These are phyloP conservation scores for Porites lutea DNA, from an alignment of 64 coral and sea anemone genomes.

Conservation along the genomic window DNA sequence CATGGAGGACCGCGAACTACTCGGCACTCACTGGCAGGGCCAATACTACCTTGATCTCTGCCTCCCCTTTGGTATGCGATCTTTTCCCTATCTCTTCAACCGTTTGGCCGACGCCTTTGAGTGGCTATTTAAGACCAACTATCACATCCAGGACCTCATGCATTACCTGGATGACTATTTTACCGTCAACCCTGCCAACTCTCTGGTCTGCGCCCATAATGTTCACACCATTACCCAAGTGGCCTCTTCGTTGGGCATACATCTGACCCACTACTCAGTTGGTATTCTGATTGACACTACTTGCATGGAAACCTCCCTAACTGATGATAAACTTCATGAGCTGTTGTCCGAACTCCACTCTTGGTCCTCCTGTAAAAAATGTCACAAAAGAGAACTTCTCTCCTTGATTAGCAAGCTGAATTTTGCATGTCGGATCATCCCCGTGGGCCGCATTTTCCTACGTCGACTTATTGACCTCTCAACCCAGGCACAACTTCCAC, in stretches of 20 bases:
- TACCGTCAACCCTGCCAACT: background rate
- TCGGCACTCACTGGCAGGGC: too few species aligned
- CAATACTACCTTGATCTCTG: background rate
- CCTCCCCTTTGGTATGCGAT: background rate
- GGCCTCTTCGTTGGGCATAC: background rate
- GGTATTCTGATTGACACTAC: slow-evolving; percentile 8
- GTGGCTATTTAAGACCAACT: background rate
- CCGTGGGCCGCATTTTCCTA: slow-evolving; percentile 11
- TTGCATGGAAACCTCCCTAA: slow-evolving; percentile 7
- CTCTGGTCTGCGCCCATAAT: background rate
- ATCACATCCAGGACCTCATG: background rate
- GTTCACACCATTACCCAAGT: background rate
- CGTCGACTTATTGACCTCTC: slow-evolving; percentile 25
- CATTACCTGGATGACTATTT: background rate
- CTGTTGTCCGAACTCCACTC: background rate
- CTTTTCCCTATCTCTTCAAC: background rate
- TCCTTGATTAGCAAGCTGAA: slow-evolving; percentile 23
- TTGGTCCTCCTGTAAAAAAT: background rate
- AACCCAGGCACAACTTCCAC: too few species aligned
- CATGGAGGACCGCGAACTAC: background rate
- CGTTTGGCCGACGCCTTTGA: background rate
- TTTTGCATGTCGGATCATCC: slow-evolving; percentile 33
- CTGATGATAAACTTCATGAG: slow-evolving; percentile 15
- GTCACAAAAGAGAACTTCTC: slow-evolving; percentile 4
- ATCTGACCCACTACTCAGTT: background rate